These are phyloP conservation scores for Oceanites oceanicus DNA, from an alignment of 2,113 vertebrate species.

Conservation along the genomic window DNA sequence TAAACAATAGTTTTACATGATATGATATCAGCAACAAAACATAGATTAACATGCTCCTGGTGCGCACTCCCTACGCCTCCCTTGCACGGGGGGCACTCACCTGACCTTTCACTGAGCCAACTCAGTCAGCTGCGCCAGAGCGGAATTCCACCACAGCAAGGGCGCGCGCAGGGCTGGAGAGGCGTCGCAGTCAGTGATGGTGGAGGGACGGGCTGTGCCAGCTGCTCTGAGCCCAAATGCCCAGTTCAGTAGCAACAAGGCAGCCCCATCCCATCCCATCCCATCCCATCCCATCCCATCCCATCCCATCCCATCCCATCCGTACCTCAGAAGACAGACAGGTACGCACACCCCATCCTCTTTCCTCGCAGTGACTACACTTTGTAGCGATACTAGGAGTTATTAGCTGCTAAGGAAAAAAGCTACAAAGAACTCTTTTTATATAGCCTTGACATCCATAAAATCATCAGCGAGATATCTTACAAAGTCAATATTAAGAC, in stretches of 20 bases:
- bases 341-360: rapidly evolving
- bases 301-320: not conserved
- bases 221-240: not conserved
- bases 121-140: not conserved
- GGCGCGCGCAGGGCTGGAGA: rapidly evolving
- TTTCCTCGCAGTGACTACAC: not conserved
- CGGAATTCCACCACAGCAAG: not conserved
- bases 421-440: not conserved
- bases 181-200: rapidly evolving
- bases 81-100: not conserved
- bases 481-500: not conserved
- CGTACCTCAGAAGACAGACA: not conserved
- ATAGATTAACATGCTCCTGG: rapidly evolving
- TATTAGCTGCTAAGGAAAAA: not conserved
- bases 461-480: not conserved
- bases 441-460: rapidly evolving
- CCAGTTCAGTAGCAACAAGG: not conserved
- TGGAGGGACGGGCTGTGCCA: not conserved
- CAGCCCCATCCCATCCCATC: not conserved
- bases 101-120: not conserved
- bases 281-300: too few species aligned
- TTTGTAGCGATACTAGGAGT: rapidly evolving
- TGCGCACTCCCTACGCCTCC: not conserved
- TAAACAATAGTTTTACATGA: not conserved
- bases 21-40: not conserved